Base-by-base conservation (phyloP, 2,113 vertebrate genomes). In the Pachyramphus minor region DNA sequence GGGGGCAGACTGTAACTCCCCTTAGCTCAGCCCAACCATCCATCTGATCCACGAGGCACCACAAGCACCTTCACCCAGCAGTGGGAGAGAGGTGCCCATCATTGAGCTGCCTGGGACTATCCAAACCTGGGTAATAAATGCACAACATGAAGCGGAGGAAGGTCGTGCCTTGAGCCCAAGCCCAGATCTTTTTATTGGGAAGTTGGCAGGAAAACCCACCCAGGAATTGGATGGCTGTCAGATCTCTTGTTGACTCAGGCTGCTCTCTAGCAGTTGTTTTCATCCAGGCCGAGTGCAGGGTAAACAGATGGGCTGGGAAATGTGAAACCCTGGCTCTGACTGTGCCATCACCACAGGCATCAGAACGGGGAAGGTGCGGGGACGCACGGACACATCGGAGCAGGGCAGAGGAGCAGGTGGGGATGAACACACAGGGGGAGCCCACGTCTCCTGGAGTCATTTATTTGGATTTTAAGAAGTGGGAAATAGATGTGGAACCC, bases 231-330 rank as follows among this genome's bases (percentile, higher is more conserved):
- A 41, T 86, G 87, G 25, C 84, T 0, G 7, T 76, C 81, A 55
- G 75, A 82, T 82, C 87, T 79, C 82, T 52, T 96, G 91, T 79
- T 96, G 89, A 95, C 93, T 87, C 92, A 90, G 59, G 44, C 69
- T 19, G 5, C n/a, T 78, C 83, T 92, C 66, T 83, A 39, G 93
- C 49, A 93, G 91, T 94, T 95, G 94, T 91, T 95, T 93, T 44
- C 22, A 71, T 76, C 49, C 87, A 31, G 49, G 62, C 45, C 47
- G 69, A 60, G 81, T 9, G 2, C 69, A 0, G 44, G 69, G 91
- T 89, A 91, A 95, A 89, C 93, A 90, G 56, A 60, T 33, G 4
- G 78, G 60, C 63, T 79, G 71, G 89, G 94, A 90, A 95, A 97
- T 41, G 78, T 68, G 91, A 96, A 88, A 93, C 91, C 37, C 78